These are phyloP conservation scores for Hycleus cichorii DNA, from an alignment of 1,140 invertebrate genomes.

Conservation along the genomic window DNA sequence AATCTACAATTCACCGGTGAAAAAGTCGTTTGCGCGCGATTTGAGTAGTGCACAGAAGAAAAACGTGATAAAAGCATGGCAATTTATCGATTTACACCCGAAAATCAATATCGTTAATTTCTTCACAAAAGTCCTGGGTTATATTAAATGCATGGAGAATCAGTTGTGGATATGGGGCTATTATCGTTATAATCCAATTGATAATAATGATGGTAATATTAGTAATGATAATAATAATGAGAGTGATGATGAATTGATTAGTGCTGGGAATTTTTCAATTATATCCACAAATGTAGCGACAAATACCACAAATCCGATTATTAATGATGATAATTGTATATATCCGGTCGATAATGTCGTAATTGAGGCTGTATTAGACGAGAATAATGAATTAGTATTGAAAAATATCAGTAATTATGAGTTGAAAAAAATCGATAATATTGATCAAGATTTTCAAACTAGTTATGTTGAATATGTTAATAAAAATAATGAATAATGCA, in stretches of 20 bases:
- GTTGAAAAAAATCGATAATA: background rate
- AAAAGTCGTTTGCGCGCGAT: conserved; percentile 31
- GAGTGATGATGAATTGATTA: conserved; percentile 28
- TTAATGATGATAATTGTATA: conserved; percentile 4
- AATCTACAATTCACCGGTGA: conserved; percentile 21
- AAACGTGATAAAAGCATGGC: conserved; percentile 34
- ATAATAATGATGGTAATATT: conserved; percentile 3
- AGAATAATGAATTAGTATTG: conserved; percentile 25
- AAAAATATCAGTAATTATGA: conserved; percentile 4
- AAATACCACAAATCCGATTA: background rate
- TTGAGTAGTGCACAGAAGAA: conserved; percentile 33
- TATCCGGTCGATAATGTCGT: conserved; percentile 2
- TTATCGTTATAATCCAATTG: conserved; percentile 18
- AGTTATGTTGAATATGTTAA: too few relatives aligned
- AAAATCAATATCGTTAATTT: conserved; percentile 36
- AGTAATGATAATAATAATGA: conserved; percentile 1
- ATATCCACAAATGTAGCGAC: conserved; percentile 4
- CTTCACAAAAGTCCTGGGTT: conserved; percentile 32
- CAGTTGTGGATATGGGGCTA: conserved; percentile 38
- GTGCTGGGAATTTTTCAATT: conserved; percentile 26
- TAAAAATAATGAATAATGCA: too few relatives aligned
- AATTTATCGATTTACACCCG: conserved; percentile 33
- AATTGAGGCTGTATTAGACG: conserved; percentile 2
- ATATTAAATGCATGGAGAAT: conserved; percentile 37
- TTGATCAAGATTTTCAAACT: too few relatives aligned